Conservation (phyloP, 2,797 vertebrate species). For the Alauda arvensis region DNA sequence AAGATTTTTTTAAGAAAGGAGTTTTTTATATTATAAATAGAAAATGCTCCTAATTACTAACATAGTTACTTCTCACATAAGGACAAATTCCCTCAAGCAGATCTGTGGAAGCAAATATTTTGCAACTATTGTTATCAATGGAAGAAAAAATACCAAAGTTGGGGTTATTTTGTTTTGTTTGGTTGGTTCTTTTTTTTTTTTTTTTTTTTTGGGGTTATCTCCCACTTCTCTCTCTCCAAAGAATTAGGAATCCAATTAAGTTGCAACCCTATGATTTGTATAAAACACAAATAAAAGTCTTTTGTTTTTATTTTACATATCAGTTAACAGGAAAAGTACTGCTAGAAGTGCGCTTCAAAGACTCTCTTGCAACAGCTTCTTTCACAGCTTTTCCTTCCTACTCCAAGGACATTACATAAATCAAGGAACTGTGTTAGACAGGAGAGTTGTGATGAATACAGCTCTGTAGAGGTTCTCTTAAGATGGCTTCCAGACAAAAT, state of each 20-base stretch:
- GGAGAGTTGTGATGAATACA: background rate
- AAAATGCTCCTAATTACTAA: background rate
- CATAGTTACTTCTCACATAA: background rate
- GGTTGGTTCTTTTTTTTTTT: background rate
- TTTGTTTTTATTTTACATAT: background rate
- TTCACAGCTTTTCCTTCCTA: background rate
- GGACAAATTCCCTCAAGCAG: background rate
- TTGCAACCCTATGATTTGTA: background rate
- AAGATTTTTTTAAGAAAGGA: background rate
- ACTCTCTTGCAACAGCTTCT: background rate
- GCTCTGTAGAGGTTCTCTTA: background rate
- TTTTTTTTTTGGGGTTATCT: background rate
- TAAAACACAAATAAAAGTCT: background rate
- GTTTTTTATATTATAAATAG: background rate
- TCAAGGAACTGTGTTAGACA: background rate
- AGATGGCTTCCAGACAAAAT: background rate
- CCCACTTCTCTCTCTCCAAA: background rate
- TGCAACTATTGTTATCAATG: background rate
- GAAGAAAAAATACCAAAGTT: background rate
- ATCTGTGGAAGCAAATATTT: background rate
- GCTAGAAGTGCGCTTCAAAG: background rate
- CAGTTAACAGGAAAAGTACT: background rate
- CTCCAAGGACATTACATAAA: background rate
- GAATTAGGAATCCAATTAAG: background rate
- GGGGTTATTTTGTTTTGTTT: fast-evolving